Evolutionary conservation across 2,113 vertebrate genomes (phyloP).

Genomic region (Piliocolobus tephrosceles): DNA sequence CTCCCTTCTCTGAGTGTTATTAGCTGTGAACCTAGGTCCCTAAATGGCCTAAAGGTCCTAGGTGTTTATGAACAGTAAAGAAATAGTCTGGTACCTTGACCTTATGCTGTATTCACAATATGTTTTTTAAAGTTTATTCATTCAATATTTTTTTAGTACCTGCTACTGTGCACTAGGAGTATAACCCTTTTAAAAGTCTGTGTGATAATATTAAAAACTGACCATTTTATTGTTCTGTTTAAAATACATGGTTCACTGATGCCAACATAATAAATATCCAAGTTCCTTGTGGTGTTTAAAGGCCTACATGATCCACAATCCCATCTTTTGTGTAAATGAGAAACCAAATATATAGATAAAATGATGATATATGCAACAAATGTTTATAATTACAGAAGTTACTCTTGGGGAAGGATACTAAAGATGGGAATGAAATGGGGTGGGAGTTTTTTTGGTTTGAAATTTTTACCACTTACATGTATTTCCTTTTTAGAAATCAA

Average conservation of each 20-base stretch:
- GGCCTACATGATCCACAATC: neutral
- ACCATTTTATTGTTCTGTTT: constrained; percentile 17
- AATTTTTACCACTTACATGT: neutral
- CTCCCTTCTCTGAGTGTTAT: neutral
- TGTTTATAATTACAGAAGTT: neutral
- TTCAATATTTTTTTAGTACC: constrained; percentile 2
- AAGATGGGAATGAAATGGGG: neutral
- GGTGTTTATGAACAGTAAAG: constrained; percentile 29
- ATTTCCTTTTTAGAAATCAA: neutral
- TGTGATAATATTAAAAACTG: constrained; percentile 30
- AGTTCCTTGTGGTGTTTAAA: neutral
- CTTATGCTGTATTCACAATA: neutral
- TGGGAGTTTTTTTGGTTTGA: constrained; percentile 11
- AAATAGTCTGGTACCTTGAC: neutral
- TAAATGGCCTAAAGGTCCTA: neutral
- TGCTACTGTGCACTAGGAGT: neutral
- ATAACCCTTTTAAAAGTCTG: constrained; percentile 25
- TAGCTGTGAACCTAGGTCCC: neutral
- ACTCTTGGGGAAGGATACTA: constrained; percentile 35
- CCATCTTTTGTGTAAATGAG: neutral
- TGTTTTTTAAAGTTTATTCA: constrained; percentile 26
- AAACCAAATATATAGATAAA: neutral
- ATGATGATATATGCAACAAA: neutral
- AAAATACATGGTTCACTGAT: constrained; percentile 17
- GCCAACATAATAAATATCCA: constrained; percentile 29